These are phyloP conservation scores for Octopus bimaculoides DNA, from an alignment of 1,140 invertebrate species.

Conservation along the genomic window DNA sequence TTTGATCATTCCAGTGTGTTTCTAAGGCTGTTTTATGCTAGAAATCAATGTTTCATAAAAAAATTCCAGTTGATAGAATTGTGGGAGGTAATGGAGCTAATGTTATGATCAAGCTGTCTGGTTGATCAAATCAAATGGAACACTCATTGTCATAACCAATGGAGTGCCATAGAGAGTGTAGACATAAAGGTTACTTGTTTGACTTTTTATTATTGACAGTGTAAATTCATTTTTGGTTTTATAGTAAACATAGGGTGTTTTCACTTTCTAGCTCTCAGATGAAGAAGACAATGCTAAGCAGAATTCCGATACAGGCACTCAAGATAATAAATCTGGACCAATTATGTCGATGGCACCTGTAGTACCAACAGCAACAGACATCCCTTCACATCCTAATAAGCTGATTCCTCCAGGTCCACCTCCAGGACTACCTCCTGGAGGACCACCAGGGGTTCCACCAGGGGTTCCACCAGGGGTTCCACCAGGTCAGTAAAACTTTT, in stretches of 20 bases:
- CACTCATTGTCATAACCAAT: too few relatives aligned
- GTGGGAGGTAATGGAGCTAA: too few relatives aligned
- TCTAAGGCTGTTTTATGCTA: too few relatives aligned
- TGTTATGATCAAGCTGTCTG: too few relatives aligned
- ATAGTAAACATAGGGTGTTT: conserved; percentile 21
- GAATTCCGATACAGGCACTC: conserved; percentile 58
- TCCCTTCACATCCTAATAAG: conserved; percentile 16
- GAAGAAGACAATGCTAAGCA: conserved; percentile 20
- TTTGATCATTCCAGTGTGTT: too few relatives aligned
- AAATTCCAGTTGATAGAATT: too few relatives aligned
- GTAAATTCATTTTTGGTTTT: neutral
- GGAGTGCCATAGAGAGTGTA: too few relatives aligned
- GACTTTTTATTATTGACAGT: too few relatives aligned
- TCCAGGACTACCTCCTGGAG: conserved; percentile 41
- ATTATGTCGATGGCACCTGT: neutral
- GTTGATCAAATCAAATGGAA: too few relatives aligned
- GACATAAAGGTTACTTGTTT: too few relatives aligned
- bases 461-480: conserved; percentile 40
- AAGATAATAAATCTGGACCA: conserved; percentile 65
- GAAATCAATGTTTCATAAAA: too few relatives aligned
- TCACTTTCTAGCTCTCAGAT: conserved; percentile 17
- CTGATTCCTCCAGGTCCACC: conserved; percentile 26
- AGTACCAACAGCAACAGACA: neutral
- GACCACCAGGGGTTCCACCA: conserved; percentile 44
- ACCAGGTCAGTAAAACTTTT: conserved; percentile 33